These are phyloP conservation scores for Acrossocheilus fasciatus DNA, from an alignment of 2,797 vertebrate genomes.

Conservation along the genomic window DNA sequence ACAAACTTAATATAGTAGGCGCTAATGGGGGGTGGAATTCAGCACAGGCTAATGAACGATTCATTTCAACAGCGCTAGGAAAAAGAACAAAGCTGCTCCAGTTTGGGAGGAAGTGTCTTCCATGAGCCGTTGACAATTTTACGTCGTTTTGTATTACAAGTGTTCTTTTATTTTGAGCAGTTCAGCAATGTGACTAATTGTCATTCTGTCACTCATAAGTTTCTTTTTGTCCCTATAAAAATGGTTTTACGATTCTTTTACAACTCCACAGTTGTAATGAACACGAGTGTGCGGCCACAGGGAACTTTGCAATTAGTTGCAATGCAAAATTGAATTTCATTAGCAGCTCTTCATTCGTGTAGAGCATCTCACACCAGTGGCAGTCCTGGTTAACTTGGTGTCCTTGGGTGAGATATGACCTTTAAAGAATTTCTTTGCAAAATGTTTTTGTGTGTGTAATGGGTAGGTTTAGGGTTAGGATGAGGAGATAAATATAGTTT, in stretches of 20 bases:
- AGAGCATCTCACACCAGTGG: background rate
- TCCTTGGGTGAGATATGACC: background rate
- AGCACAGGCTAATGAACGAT: conserved; percentile 56
- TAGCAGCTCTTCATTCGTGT: background rate
- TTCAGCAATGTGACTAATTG: conserved; percentile 40
- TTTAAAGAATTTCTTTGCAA: too few species aligned
- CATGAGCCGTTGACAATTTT: conserved; percentile 47
- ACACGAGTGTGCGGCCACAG: background rate
- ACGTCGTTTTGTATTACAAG: conserved; percentile 42
- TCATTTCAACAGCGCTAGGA: conserved; percentile 27
- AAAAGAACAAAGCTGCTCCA: conserved; percentile 53
- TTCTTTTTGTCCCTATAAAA: conserved; percentile 26
- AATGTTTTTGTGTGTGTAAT: too few species aligned
- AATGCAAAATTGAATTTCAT: background rate
- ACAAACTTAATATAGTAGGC: conserved; percentile 71
- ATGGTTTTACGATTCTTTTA: conserved; percentile 7
- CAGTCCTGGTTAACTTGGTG: background rate
- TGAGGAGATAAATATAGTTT: too few species aligned
- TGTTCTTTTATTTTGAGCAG: conserved; percentile 48
- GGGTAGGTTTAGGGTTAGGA: too few species aligned
- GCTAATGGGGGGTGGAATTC: conserved; percentile 66
- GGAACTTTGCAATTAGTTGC: background rate
- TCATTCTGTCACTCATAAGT: conserved; percentile 49
- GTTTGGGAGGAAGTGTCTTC: conserved; percentile 51
- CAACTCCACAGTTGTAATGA: background rate